Percentiles rank a stretch among this genome's conserved stretches.
These are phyloP conservation scores for Hydriomena furcata DNA, from an alignment of 2,888 invertebrate genomes.

Conservation along the genomic window DNA sequence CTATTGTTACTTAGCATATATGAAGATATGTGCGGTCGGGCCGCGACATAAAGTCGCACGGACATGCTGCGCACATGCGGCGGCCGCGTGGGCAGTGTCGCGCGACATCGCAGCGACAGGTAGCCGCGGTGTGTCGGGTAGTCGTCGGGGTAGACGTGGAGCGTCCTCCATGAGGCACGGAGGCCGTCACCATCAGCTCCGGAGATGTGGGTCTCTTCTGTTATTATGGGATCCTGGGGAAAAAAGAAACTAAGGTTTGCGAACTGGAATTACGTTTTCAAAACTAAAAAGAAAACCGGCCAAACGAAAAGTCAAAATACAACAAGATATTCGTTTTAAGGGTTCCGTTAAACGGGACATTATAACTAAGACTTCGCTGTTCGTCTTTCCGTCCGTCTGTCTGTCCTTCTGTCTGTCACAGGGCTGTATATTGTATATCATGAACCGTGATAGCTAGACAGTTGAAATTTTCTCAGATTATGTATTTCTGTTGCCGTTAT, in stretches of 20 bases:
- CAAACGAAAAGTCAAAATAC: too few species aligned
- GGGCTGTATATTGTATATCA: too few species aligned
- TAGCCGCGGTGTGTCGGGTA: constrained; percentile 71
- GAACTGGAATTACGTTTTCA: too few species aligned
- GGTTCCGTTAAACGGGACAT: too few species aligned
- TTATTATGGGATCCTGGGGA: constrained; percentile 68
- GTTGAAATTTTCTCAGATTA: too few species aligned
- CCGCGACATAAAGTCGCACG: constrained; percentile 70
- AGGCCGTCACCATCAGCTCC: constrained; percentile 73
- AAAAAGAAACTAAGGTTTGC: background rate
- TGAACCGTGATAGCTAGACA: too few species aligned
- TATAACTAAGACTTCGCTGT: too few species aligned
- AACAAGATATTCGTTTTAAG: too few species aligned
- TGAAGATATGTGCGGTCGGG: constrained; percentile 72
- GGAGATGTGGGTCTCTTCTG: constrained; percentile 66
- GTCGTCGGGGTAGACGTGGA: constrained; percentile 72
- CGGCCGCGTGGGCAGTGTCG: constrained; percentile 65
- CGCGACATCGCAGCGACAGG: constrained; percentile 68
- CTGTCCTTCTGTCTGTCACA: too few species aligned
- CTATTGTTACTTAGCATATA: constrained; percentile 81
- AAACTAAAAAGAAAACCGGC: too few species aligned
- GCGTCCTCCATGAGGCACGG: constrained; percentile 71
- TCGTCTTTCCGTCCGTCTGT: too few species aligned
- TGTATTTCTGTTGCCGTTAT: too few species aligned
- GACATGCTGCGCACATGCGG: constrained; percentile 71